Base-by-base conservation (phyloP, 2,888 invertebrate genomes). In the Trichogramma evanescens region DNA sequence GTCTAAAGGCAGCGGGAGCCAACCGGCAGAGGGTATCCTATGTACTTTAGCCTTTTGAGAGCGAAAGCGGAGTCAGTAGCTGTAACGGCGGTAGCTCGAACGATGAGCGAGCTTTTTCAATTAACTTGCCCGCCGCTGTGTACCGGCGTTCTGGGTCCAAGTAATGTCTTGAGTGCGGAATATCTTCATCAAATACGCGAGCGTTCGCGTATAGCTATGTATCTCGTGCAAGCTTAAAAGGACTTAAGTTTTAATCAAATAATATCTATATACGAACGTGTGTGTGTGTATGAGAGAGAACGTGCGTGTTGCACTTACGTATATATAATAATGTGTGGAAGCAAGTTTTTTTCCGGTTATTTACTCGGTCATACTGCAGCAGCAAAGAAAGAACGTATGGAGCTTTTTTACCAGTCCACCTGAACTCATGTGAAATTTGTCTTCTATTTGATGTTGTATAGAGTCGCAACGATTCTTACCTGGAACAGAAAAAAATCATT, bases 101-200 rank as follows among this genome's bases (percentile, higher is more conserved):
- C n/a, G 46, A n/a, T 41, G 54, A 44, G 45, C 26, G 51, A 54
- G 57, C 52, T 63, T 60, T 63, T 63, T 63, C 57, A 63, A 63
- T 60, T 63, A 63, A 60, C 57, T 58, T 40, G 26, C 26, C 26
- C 26, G 26, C 26, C 26, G 26, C 26, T 26, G 26, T 26, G 26
- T 26, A 26, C 26, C 26, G 26, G 26, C 26, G 26, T 26, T 48
- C 48, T 48, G 41, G 54, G 49, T 44, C 54, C 40, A 57, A 59
- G 57, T 63, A 59, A 59, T 62, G 55, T 50, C 51, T 59, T 49
- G 43, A 57, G 59, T 51, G 54, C 59, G n/a, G 54, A 51, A 51
- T 54, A 58, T 48, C 53, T 26, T 26, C 57, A 54, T 51, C 45
- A 51, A 61, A 54, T 48, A 60, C 56, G 26, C 26, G 26, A 26